Conservation (phyloP, 2,113 vertebrate genomes). For the Neodontobutis hainanensis region DNA sequence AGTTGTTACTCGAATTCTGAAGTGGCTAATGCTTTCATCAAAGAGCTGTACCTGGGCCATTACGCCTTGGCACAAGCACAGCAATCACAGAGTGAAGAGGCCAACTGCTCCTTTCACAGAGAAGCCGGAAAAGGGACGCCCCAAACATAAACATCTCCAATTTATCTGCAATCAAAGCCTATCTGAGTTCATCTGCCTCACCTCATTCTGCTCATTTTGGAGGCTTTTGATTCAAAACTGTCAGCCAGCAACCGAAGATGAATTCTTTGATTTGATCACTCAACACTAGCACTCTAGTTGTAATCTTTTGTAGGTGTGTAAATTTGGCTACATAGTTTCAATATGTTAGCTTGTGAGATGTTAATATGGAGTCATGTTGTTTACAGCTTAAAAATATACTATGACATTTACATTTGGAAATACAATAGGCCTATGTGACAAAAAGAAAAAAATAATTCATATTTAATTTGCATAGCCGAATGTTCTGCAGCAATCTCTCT, state of each 20-base stretch:
- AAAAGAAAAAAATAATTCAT: too few species aligned
- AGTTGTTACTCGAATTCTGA: conserved; percentile 52
- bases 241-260: conserved; percentile 44
- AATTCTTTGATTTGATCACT: conserved; percentile 58
- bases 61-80: conserved; percentile 52
- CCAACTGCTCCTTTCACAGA: conserved; percentile 63
- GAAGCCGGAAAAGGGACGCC: conserved; percentile 39
- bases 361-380: too few species aligned
- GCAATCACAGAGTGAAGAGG: conserved; percentile 66
- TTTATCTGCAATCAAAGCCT: conserved; percentile 73
- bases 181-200: conserved; percentile 56
- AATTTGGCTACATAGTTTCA: too few species aligned
- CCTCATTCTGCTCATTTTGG: conserved; percentile 54
- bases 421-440: too few species aligned
- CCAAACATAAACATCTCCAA: conserved; percentile 53
- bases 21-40: conserved; percentile 69
- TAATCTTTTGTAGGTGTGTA: too few species aligned
- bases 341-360: too few species aligned
- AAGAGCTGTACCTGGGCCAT: conserved; percentile 58
- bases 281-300: background rate
- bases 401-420: too few species aligned
- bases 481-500: too few species aligned
- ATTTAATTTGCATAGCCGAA: too few species aligned
- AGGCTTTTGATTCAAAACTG: conserved; percentile 44
- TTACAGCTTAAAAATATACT: too few species aligned